Evolutionary conservation across 2,113 vertebrate species (phyloP), one percentile per base, ranked within the genome.

Genomic region (Anguilla rostrata): DNA sequence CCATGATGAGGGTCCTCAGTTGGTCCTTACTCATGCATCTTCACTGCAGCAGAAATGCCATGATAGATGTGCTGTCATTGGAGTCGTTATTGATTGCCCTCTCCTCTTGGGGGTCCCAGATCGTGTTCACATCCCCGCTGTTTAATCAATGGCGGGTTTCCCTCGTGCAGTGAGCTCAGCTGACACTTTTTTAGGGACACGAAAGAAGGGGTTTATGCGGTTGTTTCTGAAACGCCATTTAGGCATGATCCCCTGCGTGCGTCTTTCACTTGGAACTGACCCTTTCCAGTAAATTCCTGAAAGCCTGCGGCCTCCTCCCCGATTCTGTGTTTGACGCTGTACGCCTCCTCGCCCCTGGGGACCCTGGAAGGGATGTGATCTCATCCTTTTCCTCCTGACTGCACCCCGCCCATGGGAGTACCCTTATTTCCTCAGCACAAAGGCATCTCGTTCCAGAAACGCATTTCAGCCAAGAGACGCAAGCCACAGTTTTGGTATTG

Each of bases 361-460:
- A 80, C 57, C 22, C 11, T 26, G 5, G 49, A 60, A 20, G 14
- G 6, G n/a, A 34, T 15, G 53, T 60, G 49, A 83, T 53, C 82
- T 83, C 82, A 60, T 60, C 56, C 82, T 16, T 60, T 83, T 60
- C 82, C 82, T 14, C 39, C 34, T n/a, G 2, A 20, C 78, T 80
- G 78, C 18, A 41, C 78, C 40, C 78, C 29, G 78, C 78, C 78
- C 22, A 34, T 80, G 78, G 78, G 78, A 41, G 40, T 29, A 16
- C 78, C 4, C 1, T 40, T 41, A 6, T 40, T 18, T 41, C 78
- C 39, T 80, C 78, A 80, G 78, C 78, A 40, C 12, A 8, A 26
- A 29, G 34, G 29, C 78, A 40, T 40, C 39, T 20, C 39, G 41
- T 40, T 41, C 14, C 78, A 41, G 71, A 29, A 75, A 75, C 39